Evolutionary conservation across 2,797 vertebrate species (phyloP), one percentile per base, ranked within the genome.

Genomic region (Mormyrops attenuatus): DNA sequence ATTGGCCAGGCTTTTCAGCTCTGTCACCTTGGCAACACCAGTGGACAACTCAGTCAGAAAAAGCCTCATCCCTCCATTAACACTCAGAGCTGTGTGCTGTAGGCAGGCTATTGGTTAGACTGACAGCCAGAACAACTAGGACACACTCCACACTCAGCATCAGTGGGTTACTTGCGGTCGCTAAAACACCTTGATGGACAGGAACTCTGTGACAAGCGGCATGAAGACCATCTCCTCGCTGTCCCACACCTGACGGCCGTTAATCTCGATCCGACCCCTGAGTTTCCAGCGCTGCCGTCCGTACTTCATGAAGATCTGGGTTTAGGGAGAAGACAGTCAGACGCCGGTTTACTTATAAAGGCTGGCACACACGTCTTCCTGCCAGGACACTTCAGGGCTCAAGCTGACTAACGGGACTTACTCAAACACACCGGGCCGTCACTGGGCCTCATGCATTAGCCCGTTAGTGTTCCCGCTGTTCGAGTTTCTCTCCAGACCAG

Each of bases 221-320:
- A 98, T 93, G 92, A 99, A 98, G 88, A 98, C 94, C 93, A 97
- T 98, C 55, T 99, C 98, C 90, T 99, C 98, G 4, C 96, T 98
- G 96, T 99, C 98, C 98, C 98, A 99, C 94, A 98, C 96, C 93
- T 99, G 98, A 92, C 97, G 98, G 90, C 96, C 95, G 44, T 99
- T 99, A 63, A 97, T 94, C 93, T 99, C 98, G 5, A 99, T 98
- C 89, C 97, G 96, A 1, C 98, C 98, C 3, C 97, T 95, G 30
- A 99, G 95, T 93, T 97, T 99, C 98, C 98, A 99, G 20, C 98
- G 96, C 94, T 99, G 98, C 9, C 98, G 96, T 11, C 98, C 98
- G 0, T 98, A 99, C 93, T 96, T 98, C 98, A 99, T 99, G 90
- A 97, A 98, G 92, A 99, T 98, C 98, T 99, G 38, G 49, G 85